Conservation (phyloP, 2,888 invertebrate genomes). For the Ashinkailepas kermadecensis region DNA sequence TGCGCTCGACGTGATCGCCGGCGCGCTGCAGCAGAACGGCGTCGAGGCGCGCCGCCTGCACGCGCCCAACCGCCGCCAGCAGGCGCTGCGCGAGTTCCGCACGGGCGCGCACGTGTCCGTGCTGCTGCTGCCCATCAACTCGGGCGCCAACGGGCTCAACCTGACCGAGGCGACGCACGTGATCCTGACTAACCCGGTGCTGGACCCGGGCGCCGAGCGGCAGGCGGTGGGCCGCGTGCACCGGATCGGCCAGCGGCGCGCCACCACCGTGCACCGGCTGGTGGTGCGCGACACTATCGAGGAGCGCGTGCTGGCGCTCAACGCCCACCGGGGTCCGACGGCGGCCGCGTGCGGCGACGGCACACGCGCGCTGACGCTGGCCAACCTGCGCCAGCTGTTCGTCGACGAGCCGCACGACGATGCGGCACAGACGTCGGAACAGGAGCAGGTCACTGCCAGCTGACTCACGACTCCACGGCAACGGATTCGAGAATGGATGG, state of each 20-base stretch:
- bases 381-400: constrained; percentile 63
- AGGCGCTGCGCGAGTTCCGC: constrained; percentile 47
- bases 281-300: constrained; percentile 58
- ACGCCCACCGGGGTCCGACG: constrained; percentile 53
- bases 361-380: constrained; percentile 65
- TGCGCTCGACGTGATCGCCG: constrained; percentile 47
- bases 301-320: constrained; percentile 50
- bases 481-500: no score
- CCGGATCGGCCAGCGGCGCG: constrained; percentile 67
- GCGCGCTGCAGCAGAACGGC: constrained; percentile 51
- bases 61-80: constrained; percentile 43
- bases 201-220: constrained; percentile 62
- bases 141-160: constrained; percentile 70
- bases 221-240: constrained; percentile 72
- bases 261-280: constrained; percentile 63
- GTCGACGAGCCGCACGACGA: constrained; percentile 46
- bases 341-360: constrained; percentile 62
- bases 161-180: constrained; percentile 70
- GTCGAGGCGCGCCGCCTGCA: constrained; percentile 43
- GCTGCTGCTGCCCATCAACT: constrained; percentile 57
- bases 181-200: constrained; percentile 62
- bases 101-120: constrained; percentile 41
- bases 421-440: no score
- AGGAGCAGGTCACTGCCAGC: no score
- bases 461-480: no score